phyloP scores from a whole-genome alignment of 1,140 invertebrate genomes.

The Phymastichus coffea region DNA sequence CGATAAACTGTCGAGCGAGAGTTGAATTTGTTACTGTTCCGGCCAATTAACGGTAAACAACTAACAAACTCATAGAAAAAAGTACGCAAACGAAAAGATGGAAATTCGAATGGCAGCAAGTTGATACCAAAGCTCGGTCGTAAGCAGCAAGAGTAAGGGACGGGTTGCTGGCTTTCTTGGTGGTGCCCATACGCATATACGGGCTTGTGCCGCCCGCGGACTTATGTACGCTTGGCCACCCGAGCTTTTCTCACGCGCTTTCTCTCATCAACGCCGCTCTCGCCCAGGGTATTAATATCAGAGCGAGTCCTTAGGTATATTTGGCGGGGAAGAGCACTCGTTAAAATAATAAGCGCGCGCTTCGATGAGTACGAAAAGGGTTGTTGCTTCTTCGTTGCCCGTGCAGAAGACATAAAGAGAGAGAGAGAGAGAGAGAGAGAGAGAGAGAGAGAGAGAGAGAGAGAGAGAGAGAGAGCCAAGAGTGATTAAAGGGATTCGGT shows the following conservation, averaged over 20 bases:
- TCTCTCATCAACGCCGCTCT: slow-evolving; percentile 34
- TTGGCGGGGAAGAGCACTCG: slow-evolving; percentile 29
- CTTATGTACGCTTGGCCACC: slow-evolving; percentile 35
- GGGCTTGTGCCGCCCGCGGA: background rate
- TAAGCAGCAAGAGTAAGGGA: no score
- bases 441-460: no score
- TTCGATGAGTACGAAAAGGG: slow-evolving; percentile 33
- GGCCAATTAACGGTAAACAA: no score
- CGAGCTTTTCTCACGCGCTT: slow-evolving; percentile 44
- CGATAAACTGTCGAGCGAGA: no score
- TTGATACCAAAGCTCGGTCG: no score
- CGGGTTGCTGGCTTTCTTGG: slow-evolving; percentile 7
- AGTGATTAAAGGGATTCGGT: slow-evolving; percentile 25
- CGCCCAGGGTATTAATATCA: slow-evolving; percentile 37
- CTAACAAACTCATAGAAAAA: no score
- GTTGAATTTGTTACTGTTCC: slow-evolving; percentile 22
- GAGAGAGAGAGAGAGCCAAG: no score
- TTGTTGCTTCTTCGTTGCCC: no score
- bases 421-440: slow-evolving; percentile 14
- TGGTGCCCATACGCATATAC: background rate
- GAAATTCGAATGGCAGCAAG: no score
- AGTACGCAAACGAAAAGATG: no score
- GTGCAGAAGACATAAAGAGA: no score
- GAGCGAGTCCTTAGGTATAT: no score
- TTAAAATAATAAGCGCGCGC: slow-evolving; percentile 43